Base-by-base conservation (phyloP, 2,797 vertebrate species). In the Enteromius argenteus region DNA sequence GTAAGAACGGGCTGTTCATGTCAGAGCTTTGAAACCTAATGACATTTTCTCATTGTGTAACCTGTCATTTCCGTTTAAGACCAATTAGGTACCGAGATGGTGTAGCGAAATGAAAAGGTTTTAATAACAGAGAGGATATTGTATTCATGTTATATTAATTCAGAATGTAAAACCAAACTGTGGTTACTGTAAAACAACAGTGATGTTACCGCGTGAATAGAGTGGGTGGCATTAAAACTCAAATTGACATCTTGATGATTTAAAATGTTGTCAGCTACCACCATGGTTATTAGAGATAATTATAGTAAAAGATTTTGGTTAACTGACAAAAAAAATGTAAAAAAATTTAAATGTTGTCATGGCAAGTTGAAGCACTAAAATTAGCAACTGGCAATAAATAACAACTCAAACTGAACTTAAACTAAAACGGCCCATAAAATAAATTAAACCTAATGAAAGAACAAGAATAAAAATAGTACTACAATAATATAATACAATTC, bases 11-110 rank as follows among this genome's bases (percentile, higher is more conserved):
- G 60, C 66, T 73, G 72, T 79, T 85, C n/a, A 44, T 83, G 69
- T 81, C 72, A 81, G 79, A 68, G 67, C 58, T 87, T 62, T 69
- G 35, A 75, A 83, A 83, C 60, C 19, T 87, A 89, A 84, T 87
- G 76, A 79, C 85, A 86, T 83, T 79, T 85, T 86, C 85, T 81
- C 82, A 83, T 80, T 82, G 69, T 76, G 75, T 84, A 84, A 86
- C 71, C 79, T 89, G 83, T 87, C 81, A 86, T 84, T 89, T 86
- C 46, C 14, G 4, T 78, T 86, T 87, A 73, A 78, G 79, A 79
- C 49, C 19, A 66, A 74, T 80, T 68, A 46, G 68, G 53, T 78
- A 32, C 39, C 42, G 27, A 68, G 76, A 49, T 2, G 44, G n/a
- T n/a, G 69, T n/a, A 71, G 80, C 71, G 56, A 79, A 83, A 79